Percentiles rank a stretch among this genome's conserved stretches.
Conservation (phyloP, 2,113 vertebrate species). For the Hippocampus guttulatus region DNA sequence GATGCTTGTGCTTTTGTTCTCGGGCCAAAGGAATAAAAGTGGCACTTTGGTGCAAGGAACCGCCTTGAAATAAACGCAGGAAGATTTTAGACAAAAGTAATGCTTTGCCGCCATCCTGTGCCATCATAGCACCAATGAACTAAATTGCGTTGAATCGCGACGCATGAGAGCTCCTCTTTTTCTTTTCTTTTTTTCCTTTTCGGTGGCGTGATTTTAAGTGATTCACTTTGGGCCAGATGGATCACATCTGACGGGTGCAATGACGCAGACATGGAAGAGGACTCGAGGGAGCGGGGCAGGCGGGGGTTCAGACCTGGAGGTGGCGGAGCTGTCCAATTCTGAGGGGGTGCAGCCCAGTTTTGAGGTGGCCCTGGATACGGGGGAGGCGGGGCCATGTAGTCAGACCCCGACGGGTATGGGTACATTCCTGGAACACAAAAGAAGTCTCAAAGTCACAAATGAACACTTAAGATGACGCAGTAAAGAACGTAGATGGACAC, state of each 20-base stretch:
- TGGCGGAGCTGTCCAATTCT: slow-evolving; percentile 55
- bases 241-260: slow-evolving; percentile 60
- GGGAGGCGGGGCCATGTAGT: slow-evolving; percentile 80
- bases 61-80: no score
- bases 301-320: slow-evolving; percentile 60
- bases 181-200: slow-evolving; percentile 7
- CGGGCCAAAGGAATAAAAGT: no score
- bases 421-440: slow-evolving; percentile 72
- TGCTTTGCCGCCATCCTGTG: no score
- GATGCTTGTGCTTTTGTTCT: no score
- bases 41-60: no score
- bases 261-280: slow-evolving; percentile 35
- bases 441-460: slow-evolving; percentile 3
- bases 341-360: slow-evolving; percentile 63
- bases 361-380: slow-evolving; percentile 78
- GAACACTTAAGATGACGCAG: background rate
- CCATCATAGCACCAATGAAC: no score
- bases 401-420: slow-evolving; percentile 70
- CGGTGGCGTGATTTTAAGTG: slow-evolving; percentile 32
- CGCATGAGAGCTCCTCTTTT: background rate
- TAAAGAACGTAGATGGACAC: no score
- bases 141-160: no score
- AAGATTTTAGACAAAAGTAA: no score
- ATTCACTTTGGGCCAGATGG: slow-evolving; percentile 53
- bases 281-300: slow-evolving; percentile 9